phyloP scores from a whole-genome alignment of 2,888 invertebrate genomes.

The Trachelus stipa region DNA sequence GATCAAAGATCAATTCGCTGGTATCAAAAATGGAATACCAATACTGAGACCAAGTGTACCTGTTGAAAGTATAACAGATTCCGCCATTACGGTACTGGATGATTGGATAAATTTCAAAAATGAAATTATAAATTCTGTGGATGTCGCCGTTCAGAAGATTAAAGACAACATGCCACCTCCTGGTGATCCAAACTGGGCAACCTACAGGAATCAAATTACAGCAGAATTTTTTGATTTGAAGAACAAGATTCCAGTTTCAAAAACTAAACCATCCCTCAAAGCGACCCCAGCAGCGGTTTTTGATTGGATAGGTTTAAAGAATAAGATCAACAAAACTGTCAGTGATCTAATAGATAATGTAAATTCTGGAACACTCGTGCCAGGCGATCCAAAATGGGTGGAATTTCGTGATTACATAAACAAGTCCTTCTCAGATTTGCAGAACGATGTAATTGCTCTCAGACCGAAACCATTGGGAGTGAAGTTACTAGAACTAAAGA shows the following conservation, averaged over 20 bases:
- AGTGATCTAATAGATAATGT: not conserved
- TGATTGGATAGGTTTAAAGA: slow-evolving; percentile 8
- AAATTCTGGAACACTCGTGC: not conserved
- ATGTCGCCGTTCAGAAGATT: slow-evolving; percentile 24
- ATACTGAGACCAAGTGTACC: slow-evolving; percentile 4
- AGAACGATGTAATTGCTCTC: slow-evolving; percentile 11
- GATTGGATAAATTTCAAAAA: slow-evolving; percentile 32
- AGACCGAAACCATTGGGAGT: slow-evolving; percentile 16
- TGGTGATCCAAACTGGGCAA: slow-evolving; percentile 24
- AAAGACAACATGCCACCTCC: slow-evolving; percentile 25
- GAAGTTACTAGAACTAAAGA: slow-evolving; percentile 19
- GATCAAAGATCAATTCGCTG: slow-evolving; percentile 27
- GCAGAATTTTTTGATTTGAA: slow-evolving; percentile 16
- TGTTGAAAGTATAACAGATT: not conserved
- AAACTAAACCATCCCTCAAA: not conserved
- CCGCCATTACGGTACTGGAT: not conserved
- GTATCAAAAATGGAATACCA: slow-evolving; percentile 13
- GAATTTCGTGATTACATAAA: slow-evolving; percentile 26
- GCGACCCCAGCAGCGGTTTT: not conserved
- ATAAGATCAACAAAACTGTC: slow-evolving; percentile 9
- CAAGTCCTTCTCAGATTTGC: slow-evolving; percentile 19
- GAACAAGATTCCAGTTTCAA: slow-evolving; percentile 9
- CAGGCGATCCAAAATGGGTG: slow-evolving; percentile 15
- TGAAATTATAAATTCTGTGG: slow-evolving; percentile 26
- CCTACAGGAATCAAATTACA: slow-evolving; percentile 21